Conservation (phyloP, 1,140 invertebrate genomes). For the Papilio machaon region DNA sequence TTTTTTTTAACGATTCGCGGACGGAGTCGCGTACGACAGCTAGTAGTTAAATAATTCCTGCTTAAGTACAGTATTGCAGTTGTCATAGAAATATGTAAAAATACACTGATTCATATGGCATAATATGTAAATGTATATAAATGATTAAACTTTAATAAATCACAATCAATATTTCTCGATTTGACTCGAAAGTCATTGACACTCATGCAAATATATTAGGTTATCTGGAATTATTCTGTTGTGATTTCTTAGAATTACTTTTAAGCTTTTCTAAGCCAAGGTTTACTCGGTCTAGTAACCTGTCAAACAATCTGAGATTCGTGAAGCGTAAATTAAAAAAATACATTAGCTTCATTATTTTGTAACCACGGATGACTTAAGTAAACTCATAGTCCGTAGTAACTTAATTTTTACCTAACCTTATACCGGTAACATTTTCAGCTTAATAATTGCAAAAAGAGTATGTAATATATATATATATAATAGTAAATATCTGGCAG, state of each 20-base stretch:
- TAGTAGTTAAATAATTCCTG: neutral
- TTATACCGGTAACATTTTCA: neutral
- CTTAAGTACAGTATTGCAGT: neutral
- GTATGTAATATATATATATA: too few relatives aligned
- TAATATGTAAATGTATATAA: too few relatives aligned
- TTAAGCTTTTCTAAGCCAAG: conserved; percentile 2
- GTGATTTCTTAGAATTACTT: too few relatives aligned
- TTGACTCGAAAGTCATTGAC: too few relatives aligned
- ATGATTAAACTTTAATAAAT: too few relatives aligned
- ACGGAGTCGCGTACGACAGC: too few relatives aligned
- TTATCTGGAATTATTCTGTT: too few relatives aligned
- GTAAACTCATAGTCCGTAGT: neutral
- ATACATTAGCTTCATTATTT: neutral
- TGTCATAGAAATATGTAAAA: neutral
- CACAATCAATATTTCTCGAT: too few relatives aligned
- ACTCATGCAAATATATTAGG: too few relatives aligned
- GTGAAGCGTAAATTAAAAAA: conserved; percentile 22
- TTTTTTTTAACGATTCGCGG: too few relatives aligned
- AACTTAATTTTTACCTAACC: neutral
- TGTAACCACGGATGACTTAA: neutral
- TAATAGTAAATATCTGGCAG: neutral
- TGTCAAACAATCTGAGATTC: conserved; percentile 9
- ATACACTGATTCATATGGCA: too few relatives aligned
- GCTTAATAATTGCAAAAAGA: neutral
- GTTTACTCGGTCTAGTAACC: conserved; percentile 26